Evolutionary conservation across 2,888 invertebrate genomes (phyloP), one percentile per base, ranked within the genome.

Genomic region (Spilarctia lutea): DNA sequence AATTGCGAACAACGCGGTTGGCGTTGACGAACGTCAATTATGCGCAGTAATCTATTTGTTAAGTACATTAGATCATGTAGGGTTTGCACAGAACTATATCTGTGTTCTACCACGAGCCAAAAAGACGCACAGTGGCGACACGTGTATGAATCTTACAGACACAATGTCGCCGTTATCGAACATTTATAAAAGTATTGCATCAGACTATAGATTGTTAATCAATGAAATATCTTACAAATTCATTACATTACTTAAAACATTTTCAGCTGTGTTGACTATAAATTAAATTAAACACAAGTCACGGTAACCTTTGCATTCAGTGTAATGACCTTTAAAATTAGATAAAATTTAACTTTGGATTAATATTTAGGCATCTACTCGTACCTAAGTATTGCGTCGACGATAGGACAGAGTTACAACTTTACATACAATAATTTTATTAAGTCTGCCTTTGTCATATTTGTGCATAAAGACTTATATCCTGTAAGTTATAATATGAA

Each of bases 11-110:
- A 48, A 68, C 65, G 69, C 75, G 73, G 76, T 76, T 73, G 72
- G 73, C 79, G 74, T 75, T 77, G 79, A 76, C 76, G 75, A 68
- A 72, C 73, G 77, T 77, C 78, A 79, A 77, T 83, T 86, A 78
- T 88, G 85, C 88, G 88, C 88, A 87, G 75, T 86, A 79, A 81
- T 79, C 78, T 79, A 78, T 84, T 79, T 81, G 83, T 84, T 80
- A 81, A 71, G 79, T 77, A 76, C 72, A 72, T 72, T 74, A 75
- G 73, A 83, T 81, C 60, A 79, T 76, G 77, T 76, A 81, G 80
- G 83, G 75, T 82, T 35, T 79, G 66, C 79, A 79, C 77, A 77
- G 60, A n/a, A n/a, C 72, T 75, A 39, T 82, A 56, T 63, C 27
- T 45, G 24, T 30, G 75, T 73, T 78, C 75, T 72, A 79, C 79